These are phyloP conservation scores for Cheilosia scutellata DNA, from an alignment of 2,888 invertebrate genomes.

Conservation along the genomic window DNA sequence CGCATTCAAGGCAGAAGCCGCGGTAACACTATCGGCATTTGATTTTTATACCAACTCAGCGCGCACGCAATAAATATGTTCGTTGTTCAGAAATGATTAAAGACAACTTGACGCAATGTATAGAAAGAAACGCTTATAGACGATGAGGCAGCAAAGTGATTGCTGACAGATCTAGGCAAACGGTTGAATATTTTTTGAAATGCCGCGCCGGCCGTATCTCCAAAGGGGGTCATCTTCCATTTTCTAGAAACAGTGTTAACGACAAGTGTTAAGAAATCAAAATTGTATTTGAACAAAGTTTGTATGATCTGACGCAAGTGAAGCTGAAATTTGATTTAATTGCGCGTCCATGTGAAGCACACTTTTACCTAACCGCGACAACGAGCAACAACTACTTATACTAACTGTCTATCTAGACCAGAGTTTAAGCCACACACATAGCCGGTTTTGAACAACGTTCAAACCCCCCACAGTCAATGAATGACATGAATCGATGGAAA, in stretches of 20 bases:
- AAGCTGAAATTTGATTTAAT: neutral
- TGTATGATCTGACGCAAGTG: too few species aligned
- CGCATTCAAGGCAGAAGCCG: slow-evolving; percentile 64
- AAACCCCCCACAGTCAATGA: slow-evolving; percentile 58
- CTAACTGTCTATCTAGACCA: slow-evolving; percentile 28
- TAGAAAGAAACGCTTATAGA: neutral
- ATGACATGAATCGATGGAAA: slow-evolving; percentile 73
- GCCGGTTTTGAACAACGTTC: neutral
- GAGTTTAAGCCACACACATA: slow-evolving; percentile 9
- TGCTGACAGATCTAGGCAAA: slow-evolving; percentile 54
- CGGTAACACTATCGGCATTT: slow-evolving; percentile 77
- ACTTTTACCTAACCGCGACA: slow-evolving; percentile 29
- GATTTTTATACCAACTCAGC: slow-evolving; percentile 69
- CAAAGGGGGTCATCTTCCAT: neutral
- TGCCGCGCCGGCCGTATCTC: neutral
- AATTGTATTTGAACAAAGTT: neutral
- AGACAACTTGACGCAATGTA: slow-evolving; percentile 33
- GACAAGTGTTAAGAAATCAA: neutral
- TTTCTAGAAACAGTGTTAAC: too few species aligned
- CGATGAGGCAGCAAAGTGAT: slow-evolving; percentile 19
- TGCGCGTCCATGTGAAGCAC: slow-evolving; percentile 34
- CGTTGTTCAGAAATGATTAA: slow-evolving; percentile 21
- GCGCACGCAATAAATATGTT: slow-evolving; percentile 38
- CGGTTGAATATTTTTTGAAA: slow-evolving; percentile 20
- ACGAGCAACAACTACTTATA: neutral